Evolutionary conservation across 2,113 vertebrate genomes (phyloP).

Genomic region (Melanotaenia duboulayi): DNA sequence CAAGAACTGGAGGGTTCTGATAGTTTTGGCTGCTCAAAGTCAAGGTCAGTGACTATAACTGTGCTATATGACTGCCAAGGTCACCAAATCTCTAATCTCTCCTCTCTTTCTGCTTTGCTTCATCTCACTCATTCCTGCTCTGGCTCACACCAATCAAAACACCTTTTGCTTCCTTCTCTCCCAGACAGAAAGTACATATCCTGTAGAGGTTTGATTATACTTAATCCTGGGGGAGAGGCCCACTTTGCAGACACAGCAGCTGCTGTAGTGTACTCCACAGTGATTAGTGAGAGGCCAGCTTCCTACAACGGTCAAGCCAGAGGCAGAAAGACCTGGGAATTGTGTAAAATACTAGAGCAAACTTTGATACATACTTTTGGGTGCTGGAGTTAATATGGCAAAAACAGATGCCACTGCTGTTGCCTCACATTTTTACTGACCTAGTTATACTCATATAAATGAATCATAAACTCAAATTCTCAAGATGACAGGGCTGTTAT

Average conservation of each 20-base stretch:
- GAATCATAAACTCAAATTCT: slow-evolving; percentile 37
- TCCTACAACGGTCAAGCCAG: slow-evolving; percentile 29
- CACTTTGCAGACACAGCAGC: slow-evolving; percentile 70
- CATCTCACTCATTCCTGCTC: slow-evolving; percentile 6
- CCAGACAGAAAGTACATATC: slow-evolving; percentile 30
- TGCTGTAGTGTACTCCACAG: slow-evolving; percentile 59
- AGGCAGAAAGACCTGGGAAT: slow-evolving; percentile 37
- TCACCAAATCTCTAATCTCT: slow-evolving; percentile 49
- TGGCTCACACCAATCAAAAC: slow-evolving; percentile 28
- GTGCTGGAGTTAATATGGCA: slow-evolving; percentile 38
- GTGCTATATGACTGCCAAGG: slow-evolving; percentile 50
- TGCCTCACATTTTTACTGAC: slow-evolving; percentile 24
- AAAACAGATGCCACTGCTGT: slow-evolving; percentile 29
- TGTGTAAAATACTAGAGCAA: slow-evolving; percentile 45
- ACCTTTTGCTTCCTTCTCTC: background rate
- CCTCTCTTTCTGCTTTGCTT: slow-evolving; percentile 10
- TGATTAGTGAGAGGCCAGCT: slow-evolving; percentile 64
- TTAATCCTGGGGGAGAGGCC: slow-evolving; percentile 49
- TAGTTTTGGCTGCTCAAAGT: slow-evolving; percentile 51
- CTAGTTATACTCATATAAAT: slow-evolving; percentile 25
- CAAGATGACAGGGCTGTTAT: slow-evolving; percentile 27
- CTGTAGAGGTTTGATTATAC: slow-evolving; percentile 58
- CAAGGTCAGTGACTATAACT: slow-evolving; percentile 59
- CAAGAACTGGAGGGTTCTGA: slow-evolving; percentile 37
- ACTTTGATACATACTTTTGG: slow-evolving; percentile 50